Evolutionary conservation across 2,113 vertebrate species (phyloP).

Genomic region (Cynopterus brachyotis): DNA sequence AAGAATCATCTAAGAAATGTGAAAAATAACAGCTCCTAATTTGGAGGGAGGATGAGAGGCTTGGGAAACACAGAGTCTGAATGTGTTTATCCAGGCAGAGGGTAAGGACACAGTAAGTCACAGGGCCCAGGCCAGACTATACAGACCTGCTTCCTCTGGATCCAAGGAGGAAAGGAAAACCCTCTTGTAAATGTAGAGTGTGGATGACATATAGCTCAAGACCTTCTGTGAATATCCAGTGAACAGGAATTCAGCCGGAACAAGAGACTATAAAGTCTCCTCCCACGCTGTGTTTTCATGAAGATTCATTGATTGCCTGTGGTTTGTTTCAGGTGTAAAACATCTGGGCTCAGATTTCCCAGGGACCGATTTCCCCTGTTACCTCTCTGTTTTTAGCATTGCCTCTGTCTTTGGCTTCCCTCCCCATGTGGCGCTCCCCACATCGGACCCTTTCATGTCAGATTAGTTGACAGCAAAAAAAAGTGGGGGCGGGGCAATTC

Average conservation of each 20-base stretch:
- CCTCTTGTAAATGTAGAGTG: constrained; percentile 7
- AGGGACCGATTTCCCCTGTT: neutral
- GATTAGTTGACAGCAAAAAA: neutral
- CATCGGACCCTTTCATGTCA: neutral
- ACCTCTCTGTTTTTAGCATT: constrained; percentile 40
- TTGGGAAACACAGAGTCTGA: neutral
- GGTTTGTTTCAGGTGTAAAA: constrained; percentile 58
- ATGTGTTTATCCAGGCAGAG: neutral
- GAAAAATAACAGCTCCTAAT: neutral
- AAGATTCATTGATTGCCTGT: constrained; percentile 44
- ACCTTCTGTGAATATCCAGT: neutral
- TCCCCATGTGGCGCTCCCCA: neutral
- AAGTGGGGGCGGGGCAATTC: too few relatives aligned
- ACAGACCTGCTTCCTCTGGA: neutral
- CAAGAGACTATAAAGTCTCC: constrained; percentile 33
- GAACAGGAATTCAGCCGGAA: constrained; percentile 15
- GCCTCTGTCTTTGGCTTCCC: neutral
- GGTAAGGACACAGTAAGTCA: neutral
- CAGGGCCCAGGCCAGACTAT: neutral
- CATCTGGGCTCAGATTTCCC: constrained; percentile 44
- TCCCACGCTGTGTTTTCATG: constrained; percentile 49
- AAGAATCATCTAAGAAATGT: constrained; percentile 39
- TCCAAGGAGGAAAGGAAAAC: neutral
- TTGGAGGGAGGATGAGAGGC: neutral
- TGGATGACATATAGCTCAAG: constrained; percentile 21